Evolutionary conservation across 1,140 invertebrate genomes (phyloP).

Genomic region (Octopus bimaculoides): DNA sequence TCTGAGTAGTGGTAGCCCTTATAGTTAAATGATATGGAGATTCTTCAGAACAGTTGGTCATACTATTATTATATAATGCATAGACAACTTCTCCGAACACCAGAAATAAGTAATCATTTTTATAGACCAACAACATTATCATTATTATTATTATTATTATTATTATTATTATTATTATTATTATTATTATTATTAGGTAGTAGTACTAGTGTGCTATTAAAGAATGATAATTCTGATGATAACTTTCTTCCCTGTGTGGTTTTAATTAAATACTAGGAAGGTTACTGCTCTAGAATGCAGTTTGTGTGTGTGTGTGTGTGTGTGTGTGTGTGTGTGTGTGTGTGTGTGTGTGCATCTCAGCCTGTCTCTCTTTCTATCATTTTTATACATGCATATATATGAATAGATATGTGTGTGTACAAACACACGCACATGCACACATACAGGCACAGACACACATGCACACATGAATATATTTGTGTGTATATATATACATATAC

Average conservation of each 20-base stretch:
- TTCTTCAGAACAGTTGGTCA: too few relatives aligned
- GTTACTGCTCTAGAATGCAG: background rate
- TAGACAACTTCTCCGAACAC: too few relatives aligned
- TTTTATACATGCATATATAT: constrained; percentile 12
- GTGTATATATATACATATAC: background rate
- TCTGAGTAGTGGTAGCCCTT: too few relatives aligned
- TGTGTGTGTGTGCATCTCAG: constrained; percentile 17
- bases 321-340: constrained; percentile 18
- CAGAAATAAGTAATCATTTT: too few relatives aligned
- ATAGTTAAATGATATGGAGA: too few relatives aligned
- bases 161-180: too few relatives aligned
- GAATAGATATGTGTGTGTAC: constrained; percentile 13
- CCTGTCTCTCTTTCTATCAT: background rate
- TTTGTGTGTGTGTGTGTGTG: constrained; percentile 18
- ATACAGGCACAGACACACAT: background rate
- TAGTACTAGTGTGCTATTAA: background rate
- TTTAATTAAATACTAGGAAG: background rate
- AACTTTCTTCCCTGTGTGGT: background rate
- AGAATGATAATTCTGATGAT: background rate
- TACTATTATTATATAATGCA: too few relatives aligned
- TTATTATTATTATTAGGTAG: background rate
- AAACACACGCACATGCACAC: background rate
- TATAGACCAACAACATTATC: too few relatives aligned
- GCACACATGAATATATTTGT: background rate
- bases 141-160: too few relatives aligned